A percentile compares a stretch with the other conserved stretches of the same genome.
Conservation (phyloP, 2,113 vertebrate species). For the Synchiropus splendidus region DNA sequence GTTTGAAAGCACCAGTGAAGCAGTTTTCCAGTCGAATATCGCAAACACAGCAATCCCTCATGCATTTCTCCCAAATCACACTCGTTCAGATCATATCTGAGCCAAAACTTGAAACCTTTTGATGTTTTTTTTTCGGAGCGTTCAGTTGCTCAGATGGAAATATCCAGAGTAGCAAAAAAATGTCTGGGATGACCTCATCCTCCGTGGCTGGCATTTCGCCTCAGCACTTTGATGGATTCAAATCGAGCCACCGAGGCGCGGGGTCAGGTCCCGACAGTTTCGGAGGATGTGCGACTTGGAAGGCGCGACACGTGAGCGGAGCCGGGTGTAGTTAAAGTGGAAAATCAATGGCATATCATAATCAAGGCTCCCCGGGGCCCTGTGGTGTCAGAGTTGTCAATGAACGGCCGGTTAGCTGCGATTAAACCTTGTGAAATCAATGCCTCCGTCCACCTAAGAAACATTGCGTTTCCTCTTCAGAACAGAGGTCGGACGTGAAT, state of each 20-base stretch:
- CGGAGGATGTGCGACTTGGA: constrained; percentile 44
- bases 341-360: constrained; percentile 46
- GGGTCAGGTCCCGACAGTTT: constrained; percentile 52
- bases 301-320: constrained; percentile 32
- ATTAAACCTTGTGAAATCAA: constrained; percentile 47
- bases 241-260: constrained; percentile 44
- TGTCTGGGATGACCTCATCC: constrained; percentile 45
- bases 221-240: constrained; percentile 53
- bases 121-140: constrained; percentile 14
- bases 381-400: constrained; percentile 27
- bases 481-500: constrained; percentile 25
- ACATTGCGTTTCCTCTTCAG: constrained; percentile 32
- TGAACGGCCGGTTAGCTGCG: constrained; percentile 34
- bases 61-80: too few relatives aligned
- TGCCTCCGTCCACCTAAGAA: not conserved
- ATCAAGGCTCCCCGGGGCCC: constrained; percentile 34
- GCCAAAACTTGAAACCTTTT: too few relatives aligned
- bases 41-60: too few relatives aligned
- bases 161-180: constrained; percentile 24
- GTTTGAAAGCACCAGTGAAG: too few relatives aligned
- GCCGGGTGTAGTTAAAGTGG: constrained; percentile 20
- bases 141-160: constrained; percentile 32
- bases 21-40: too few relatives aligned
- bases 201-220: constrained; percentile 41
- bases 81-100: too few relatives aligned